Base-by-base conservation (phyloP, 2,888 invertebrate genomes). In the Ptychoptera contaminata region DNA sequence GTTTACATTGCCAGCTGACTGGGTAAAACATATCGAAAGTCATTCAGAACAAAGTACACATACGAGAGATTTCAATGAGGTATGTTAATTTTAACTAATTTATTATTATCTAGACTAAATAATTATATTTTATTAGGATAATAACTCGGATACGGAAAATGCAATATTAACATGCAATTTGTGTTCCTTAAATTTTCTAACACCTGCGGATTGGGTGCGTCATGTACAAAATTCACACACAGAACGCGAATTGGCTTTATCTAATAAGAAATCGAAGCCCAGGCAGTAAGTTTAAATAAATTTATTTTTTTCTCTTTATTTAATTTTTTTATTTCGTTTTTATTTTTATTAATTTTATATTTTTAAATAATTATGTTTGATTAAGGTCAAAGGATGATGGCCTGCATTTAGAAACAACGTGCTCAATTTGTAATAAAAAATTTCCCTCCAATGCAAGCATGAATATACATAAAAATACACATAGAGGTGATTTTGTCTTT, bases 171-270 rank as follows among this genome's bases (percentile, higher is more conserved):
- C 79, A 45, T 85, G 85, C 61, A 84, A 85, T 56, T 67, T 85
- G 14, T 85, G 85, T 55, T 70, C 80, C 72, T 71, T 80, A 71
- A 16, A 73, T 52, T 81, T 79, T 67, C 74, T 79, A 38, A 84
- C 83, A 48, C 86, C 87, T 1, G 85, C 77, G 15, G 85, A 85
- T 63, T 87, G 87, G 87, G 87, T 87, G 39, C 77, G 84, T 5
- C 87, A 87, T 58, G 81, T 87, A 58, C 85, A 86, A 60, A 81
- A 76, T 58, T 78, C 82, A 31, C 87, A 87, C 63, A 86, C 86
- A 0, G 86, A 86, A 59, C 67, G 71, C 53, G 84, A 85, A 69
- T 67, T 85, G 65, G 82, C 83, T 60, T 67, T 82, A 61, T 80
- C 79, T 67, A 82, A 81, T 67, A 78, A 76, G 63, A 76, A 76